Evolutionary conservation across 2,113 vertebrate species (phyloP).

Genomic region (Eleginops maclovinus): DNA sequence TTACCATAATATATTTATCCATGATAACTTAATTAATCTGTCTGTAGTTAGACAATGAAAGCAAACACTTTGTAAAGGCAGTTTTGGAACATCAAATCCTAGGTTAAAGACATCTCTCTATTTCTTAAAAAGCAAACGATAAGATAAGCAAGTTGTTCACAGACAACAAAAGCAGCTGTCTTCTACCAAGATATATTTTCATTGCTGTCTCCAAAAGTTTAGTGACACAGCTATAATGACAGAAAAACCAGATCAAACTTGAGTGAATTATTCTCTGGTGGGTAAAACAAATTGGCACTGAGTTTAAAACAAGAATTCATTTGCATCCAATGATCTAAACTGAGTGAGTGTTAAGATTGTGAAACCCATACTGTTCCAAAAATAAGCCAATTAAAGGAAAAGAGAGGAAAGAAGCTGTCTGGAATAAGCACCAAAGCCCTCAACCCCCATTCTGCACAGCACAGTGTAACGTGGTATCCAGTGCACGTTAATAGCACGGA

Average conservation of each 20-base stretch:
- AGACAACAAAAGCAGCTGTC: slow-evolving; percentile 21
- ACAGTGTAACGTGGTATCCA: neutral
- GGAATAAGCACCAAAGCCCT: slow-evolving; percentile 17
- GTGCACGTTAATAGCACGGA: slow-evolving; percentile 27
- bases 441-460: neutral
- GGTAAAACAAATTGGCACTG: slow-evolving; percentile 39
- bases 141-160: slow-evolving; percentile 10
- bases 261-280: slow-evolving; percentile 32
- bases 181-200: slow-evolving; percentile 23
- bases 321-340: slow-evolving; percentile 50
- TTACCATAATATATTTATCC: neutral
- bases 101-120: neutral
- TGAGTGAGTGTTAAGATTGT: slow-evolving; percentile 11
- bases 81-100: neutral
- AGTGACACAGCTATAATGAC: slow-evolving; percentile 29
- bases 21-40: neutral
- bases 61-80: neutral
- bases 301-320: slow-evolving; percentile 49
- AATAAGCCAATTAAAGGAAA: slow-evolving; percentile 55
- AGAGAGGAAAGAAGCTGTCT: slow-evolving; percentile 17
- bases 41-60: neutral
- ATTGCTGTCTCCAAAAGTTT: slow-evolving; percentile 23
- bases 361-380: slow-evolving; percentile 31
- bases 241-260: slow-evolving; percentile 51
- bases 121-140: slow-evolving; percentile 20